Evolutionary conservation across 1,140 invertebrate genomes (phyloP).

Genomic region (Zaprionus davidi): DNA sequence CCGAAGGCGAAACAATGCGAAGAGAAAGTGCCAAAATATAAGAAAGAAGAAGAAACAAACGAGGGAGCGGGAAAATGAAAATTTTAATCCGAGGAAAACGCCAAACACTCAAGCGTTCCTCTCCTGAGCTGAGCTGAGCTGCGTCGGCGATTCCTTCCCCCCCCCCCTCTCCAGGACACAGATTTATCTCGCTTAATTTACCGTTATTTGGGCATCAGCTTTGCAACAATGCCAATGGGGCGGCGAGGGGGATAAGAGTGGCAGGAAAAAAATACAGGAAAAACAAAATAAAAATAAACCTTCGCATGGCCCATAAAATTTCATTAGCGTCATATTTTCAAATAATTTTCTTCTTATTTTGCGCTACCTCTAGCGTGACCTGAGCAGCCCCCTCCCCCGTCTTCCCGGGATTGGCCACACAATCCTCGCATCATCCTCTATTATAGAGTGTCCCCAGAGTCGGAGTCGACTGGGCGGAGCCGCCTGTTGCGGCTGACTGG

Average conservation of each 20-base stretch:
- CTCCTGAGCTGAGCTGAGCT: conserved; percentile 6
- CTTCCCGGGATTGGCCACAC: conserved; percentile 9
- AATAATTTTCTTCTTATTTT: conserved; percentile 77
- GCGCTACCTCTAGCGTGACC: conserved; percentile 45
- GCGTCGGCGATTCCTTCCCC: background rate
- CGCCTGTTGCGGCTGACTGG: conserved; percentile 74
- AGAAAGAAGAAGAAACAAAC: conserved; percentile 31
- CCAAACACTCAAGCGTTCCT: conserved; percentile 42
- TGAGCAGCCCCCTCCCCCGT: background rate
- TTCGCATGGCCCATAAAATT: conserved; percentile 82
- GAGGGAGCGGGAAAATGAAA: conserved; percentile 31
- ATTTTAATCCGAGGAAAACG: conserved; percentile 75
- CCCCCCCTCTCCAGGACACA: conserved; percentile 50
- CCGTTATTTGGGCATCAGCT: conserved; percentile 80
- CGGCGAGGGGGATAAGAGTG: background rate
- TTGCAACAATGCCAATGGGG: conserved; percentile 65
- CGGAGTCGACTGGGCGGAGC: background rate
- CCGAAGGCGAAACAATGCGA: conserved; percentile 3
- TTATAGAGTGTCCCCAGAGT: conserved; percentile 58
- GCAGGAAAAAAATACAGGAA: conserved; percentile 46
- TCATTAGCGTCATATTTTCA: conserved; percentile 82
- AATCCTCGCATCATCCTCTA: conserved; percentile 38
- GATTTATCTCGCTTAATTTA: conserved; percentile 82
- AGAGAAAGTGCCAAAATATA: conserved; percentile 5
- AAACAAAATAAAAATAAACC: conserved; percentile 81